These are phyloP conservation scores for Dichetophora obliterata DNA, from an alignment of 2,888 invertebrate species.

Conservation along the genomic window DNA sequence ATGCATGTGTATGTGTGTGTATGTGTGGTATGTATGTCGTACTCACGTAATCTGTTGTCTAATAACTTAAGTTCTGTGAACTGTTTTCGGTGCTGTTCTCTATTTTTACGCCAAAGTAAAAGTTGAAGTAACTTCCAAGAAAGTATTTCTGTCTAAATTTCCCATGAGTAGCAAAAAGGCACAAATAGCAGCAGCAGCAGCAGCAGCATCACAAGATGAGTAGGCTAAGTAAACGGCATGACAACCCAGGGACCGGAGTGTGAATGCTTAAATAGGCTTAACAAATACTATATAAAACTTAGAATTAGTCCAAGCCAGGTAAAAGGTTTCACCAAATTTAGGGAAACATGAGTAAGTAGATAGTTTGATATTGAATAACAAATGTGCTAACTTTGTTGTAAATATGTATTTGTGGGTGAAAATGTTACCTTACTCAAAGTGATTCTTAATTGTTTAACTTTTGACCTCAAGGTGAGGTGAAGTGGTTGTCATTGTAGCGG, in stretches of 20 bases:
- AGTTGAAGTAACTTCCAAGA: neutral
- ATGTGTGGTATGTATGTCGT: neutral
- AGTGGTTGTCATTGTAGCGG: too few relatives aligned
- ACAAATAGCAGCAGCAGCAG: neutral
- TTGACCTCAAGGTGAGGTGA: too few relatives aligned
- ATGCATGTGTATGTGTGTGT: neutral
- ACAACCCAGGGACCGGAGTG: conserved; percentile 9
- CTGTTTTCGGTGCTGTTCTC: neutral
- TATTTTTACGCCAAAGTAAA: conserved; percentile 1
- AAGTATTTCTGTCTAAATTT: conserved; percentile 9
- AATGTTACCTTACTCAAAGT: too few relatives aligned
- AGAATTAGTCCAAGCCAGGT: neutral
- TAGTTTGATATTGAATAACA: too few relatives aligned
- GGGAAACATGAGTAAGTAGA: neutral
- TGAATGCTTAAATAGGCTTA: conserved; percentile 23
- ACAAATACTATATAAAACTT: neutral
- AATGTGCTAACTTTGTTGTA: too few relatives aligned
- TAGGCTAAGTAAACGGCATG: conserved; percentile 12
- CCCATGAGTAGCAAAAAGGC: conserved; percentile 1
- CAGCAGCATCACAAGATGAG: neutral
- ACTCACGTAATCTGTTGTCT: conserved; percentile 28
- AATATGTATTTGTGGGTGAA: too few relatives aligned
- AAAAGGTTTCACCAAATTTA: neutral
- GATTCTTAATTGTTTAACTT: too few relatives aligned
- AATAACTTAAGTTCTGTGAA: conserved; percentile 24